Conservation (phyloP, 2,888 invertebrate genomes). For the Isoperla grammatica region DNA sequence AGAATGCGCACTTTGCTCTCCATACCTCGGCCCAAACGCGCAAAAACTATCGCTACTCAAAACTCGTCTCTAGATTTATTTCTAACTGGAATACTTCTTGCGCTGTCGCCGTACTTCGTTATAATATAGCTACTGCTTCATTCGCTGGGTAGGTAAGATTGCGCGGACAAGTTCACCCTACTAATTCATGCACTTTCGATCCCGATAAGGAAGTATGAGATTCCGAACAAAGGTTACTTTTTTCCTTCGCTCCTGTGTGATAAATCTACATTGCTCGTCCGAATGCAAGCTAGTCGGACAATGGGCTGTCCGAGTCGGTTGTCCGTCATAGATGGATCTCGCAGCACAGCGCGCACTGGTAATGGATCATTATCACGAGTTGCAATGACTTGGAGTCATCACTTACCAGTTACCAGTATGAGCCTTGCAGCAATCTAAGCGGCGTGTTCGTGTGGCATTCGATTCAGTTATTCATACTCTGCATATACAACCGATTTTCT, state of each 20-base stretch:
- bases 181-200: constrained; percentile 22
- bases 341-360: too few relatives aligned
- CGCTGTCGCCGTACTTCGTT: constrained; percentile 14
- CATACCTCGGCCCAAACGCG: background rate
- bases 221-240: constrained; percentile 24
- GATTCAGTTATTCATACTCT: too few relatives aligned
- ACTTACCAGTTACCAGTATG: too few relatives aligned
- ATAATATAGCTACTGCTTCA: background rate
- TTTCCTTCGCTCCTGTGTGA: constrained; percentile 8
- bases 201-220: constrained; percentile 25
- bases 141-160: background rate
- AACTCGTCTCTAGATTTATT: constrained; percentile 6
- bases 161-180: background rate
- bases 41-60: constrained; percentile 1
- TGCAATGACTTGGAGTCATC: too few relatives aligned
- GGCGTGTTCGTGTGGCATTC: too few relatives aligned
- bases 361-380: constrained; percentile 4
- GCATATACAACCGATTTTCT: too few relatives aligned
- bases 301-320: constrained; percentile 11
- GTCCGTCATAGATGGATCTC: background rate
- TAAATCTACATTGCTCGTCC: constrained; percentile 10
- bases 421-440: too few relatives aligned
- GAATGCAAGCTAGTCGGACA: background rate
- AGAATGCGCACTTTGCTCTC: constrained; percentile 1
- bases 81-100: constrained; percentile 7